Conservation (phyloP, 2,888 invertebrate species). For the Andrena bucephala region DNA sequence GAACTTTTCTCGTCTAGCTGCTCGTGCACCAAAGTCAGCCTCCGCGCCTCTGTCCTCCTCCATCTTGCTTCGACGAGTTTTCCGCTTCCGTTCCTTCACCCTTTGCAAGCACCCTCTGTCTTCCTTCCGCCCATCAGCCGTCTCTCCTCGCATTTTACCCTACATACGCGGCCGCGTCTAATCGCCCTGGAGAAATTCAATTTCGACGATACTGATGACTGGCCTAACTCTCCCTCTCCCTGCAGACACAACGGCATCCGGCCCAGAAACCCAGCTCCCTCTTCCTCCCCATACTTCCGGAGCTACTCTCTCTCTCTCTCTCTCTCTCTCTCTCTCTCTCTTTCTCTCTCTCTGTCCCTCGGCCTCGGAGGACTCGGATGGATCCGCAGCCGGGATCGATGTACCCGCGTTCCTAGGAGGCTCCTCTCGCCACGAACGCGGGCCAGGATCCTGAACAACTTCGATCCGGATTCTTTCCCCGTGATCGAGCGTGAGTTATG, state of each 20-base stretch:
- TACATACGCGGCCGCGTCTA: slow-evolving; percentile 51
- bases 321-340: slow-evolving; percentile 29
- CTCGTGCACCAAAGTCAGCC: neutral
- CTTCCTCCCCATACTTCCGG: slow-evolving; percentile 19
- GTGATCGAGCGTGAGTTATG: slow-evolving; percentile 30
- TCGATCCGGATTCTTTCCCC: slow-evolving; percentile 49
- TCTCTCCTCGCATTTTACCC: slow-evolving; percentile 38
- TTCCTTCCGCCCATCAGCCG: neutral
- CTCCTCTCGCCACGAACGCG: neutral
- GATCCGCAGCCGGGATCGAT: slow-evolving; percentile 58
- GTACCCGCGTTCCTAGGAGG: slow-evolving; percentile 50
- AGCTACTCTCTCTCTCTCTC: slow-evolving; percentile 20
- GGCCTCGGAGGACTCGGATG: slow-evolving; percentile 37
- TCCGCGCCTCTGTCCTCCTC: neutral
- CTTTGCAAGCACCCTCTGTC: neutral
- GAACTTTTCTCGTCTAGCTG: neutral
- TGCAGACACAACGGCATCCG: slow-evolving; percentile 64
- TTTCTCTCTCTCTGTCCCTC: slow-evolving; percentile 19
- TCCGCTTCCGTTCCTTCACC: slow-evolving; percentile 1
- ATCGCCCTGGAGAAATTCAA: slow-evolving; percentile 75
- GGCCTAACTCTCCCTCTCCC: slow-evolving; percentile 42
- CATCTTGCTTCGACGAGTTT: slow-evolving; percentile 11
- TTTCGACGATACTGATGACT: slow-evolving; percentile 71
- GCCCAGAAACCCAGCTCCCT: slow-evolving; percentile 39
- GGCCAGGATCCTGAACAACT: slow-evolving; percentile 27